A percentile compares a stretch with the other conserved stretches of the same genome.
Evolutionary conservation across 2,797 vertebrate species (phyloP).

Genomic region (Rhinatrema bivittatum): DNA sequence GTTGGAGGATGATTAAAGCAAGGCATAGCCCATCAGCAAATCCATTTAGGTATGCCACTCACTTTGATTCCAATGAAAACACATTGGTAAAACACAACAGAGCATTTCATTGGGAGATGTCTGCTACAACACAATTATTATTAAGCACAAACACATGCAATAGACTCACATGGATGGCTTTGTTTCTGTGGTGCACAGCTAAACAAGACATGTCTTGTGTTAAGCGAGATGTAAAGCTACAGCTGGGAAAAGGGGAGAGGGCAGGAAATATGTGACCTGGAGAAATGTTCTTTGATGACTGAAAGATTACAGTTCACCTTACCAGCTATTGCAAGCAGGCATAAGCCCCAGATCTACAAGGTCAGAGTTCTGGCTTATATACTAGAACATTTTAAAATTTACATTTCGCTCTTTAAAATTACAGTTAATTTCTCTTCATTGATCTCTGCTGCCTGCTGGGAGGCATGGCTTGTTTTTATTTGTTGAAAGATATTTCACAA

Average conservation of each 20-base stretch:
- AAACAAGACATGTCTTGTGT: neutral
- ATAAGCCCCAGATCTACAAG: neutral
- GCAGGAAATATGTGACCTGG: neutral
- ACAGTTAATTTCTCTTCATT: constrained; percentile 6
- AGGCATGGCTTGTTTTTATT: neutral
- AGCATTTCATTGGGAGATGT: too few relatives aligned
- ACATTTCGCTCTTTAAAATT: constrained; percentile 18
- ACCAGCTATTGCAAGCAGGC: neutral
- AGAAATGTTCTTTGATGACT: neutral
- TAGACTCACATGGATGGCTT: constrained; percentile 1
- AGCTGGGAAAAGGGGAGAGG: neutral
- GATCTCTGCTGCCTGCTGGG: constrained; percentile 22
- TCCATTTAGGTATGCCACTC: too few relatives aligned
- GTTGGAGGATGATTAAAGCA: too few relatives aligned
- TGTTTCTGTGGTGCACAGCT: neutral
- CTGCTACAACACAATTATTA: too few relatives aligned
- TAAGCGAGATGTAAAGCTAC: neutral
- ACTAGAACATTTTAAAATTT: constrained; percentile 1
- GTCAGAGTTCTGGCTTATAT: neutral
- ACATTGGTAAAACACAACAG: too few relatives aligned
- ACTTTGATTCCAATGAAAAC: too few relatives aligned
- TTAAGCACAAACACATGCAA: neutral
- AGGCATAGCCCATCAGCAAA: too few relatives aligned
- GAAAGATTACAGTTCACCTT: neutral
- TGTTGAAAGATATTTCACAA: neutral